Base-by-base conservation (phyloP, 2,888 invertebrate species). In the Acanthosepion esculentum region DNA sequence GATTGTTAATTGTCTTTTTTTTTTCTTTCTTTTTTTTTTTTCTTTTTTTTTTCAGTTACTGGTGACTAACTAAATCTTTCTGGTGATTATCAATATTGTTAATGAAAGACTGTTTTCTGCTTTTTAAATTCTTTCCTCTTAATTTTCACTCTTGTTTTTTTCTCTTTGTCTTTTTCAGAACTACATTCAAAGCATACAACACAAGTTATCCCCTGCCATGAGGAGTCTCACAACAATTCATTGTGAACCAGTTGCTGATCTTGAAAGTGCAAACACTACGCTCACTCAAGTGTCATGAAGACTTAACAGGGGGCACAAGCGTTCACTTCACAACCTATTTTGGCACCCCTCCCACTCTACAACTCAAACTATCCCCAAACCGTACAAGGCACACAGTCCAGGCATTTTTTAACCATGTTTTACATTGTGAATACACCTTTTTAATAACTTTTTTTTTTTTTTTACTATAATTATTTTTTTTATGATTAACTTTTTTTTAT, bases 171-270 rank as follows among this genome's bases (percentile, higher is more conserved):
- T 41, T 92, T 96, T 96, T 95, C 96, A 97, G 97, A 96, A 96
- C 94, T 97, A 96, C 95, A 96, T 97, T 59, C 96, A 97, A 95
- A 96, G 96, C 94, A 96, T 97, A 94, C 96, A 97, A 94, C 95
- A 96, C 95, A 96, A 96, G 93, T 94, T 97, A 95, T 97, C 97
- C 8, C 97, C 97, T 50, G 96, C 96, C 18, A 95, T 96, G 95
- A 95, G 96, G 92, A 96, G 95, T 95, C 94, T 96, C 92, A 95
- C 96, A 50, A 94, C 96, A 50, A 96, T 96, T 50, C 96, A 96
- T 26, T 96, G 96, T 95, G 96, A 96, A 92, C 96, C 96, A 20
- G 92, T 95, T 18, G 96, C 95, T 59, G 97, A 97, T 94, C 96
- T 96, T 53, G 96, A 96, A 94, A 97, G 96, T 95, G 96, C 97